Conservation (phyloP, 1,140 invertebrate species). For the Holcopasites calliopsidis region DNA sequence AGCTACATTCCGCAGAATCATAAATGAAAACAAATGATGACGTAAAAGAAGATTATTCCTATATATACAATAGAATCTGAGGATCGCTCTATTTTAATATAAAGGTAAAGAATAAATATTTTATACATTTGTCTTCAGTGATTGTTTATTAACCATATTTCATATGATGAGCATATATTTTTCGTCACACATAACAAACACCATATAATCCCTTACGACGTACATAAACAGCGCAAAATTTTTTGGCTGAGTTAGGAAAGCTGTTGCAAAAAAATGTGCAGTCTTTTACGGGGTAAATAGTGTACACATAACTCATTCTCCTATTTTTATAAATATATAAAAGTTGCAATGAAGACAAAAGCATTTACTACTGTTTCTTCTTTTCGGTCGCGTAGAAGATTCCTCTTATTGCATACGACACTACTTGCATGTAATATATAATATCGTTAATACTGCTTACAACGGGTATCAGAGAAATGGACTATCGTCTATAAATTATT, state of each 20-base stretch:
- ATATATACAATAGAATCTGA: not conserved
- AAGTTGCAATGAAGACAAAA: constrained; percentile 46
- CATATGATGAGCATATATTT: constrained; percentile 46
- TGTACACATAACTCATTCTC: constrained; percentile 27
- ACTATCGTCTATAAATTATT: constrained; percentile 37
- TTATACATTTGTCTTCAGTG: constrained; percentile 23
- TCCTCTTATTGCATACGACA: constrained; percentile 25
- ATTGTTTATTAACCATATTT: constrained; percentile 45
- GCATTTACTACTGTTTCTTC: constrained; percentile 39
- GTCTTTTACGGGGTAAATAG: constrained; percentile 41
- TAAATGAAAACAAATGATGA: not conserved
- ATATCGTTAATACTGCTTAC: constrained; percentile 49
- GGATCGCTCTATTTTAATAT: constrained; percentile 22
- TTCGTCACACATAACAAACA: constrained; percentile 43
- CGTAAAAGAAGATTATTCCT: not conserved
- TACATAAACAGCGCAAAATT: constrained; percentile 46
- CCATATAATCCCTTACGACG: constrained; percentile 51
- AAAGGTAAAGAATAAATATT: constrained; percentile 35
- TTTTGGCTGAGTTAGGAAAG: constrained; percentile 37
- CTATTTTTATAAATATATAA: constrained; percentile 47
- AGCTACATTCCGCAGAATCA: constrained; percentile 66
- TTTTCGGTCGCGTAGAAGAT: constrained; percentile 25
- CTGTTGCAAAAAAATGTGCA: constrained; percentile 38
- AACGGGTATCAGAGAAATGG: constrained; percentile 28
- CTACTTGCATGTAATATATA: constrained; percentile 31